Evolutionary conservation across 1,140 invertebrate genomes (phyloP).

Genomic region (Penaeus vannamei): DNA sequence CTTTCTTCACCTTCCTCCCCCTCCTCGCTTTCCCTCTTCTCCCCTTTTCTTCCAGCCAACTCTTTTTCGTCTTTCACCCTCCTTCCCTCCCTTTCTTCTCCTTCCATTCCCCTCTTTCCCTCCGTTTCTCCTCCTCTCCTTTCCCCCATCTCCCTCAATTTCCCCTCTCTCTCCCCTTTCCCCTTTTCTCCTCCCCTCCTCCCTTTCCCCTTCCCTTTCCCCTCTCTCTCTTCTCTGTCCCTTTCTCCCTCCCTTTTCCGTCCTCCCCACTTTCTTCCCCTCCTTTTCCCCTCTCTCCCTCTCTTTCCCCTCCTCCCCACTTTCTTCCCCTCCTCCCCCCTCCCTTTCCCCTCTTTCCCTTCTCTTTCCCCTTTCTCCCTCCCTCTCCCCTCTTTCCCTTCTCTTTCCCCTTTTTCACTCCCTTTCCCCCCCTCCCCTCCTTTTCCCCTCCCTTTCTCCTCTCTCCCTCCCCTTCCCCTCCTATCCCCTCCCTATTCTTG

Average conservation of each 20-base stretch:
- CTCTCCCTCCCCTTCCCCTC: not conserved
- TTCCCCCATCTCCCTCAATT: not conserved
- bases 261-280: not conserved
- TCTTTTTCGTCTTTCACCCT: too few species aligned
- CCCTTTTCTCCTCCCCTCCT: not conserved
- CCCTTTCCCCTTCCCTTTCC: not conserved
- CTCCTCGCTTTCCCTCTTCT: too few species aligned
- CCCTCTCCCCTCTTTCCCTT: not conserved
- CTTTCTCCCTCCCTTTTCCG: not conserved
- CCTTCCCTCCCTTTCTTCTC: not conserved
- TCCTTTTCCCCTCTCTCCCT: too few species aligned
- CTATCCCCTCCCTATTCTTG: not conserved
- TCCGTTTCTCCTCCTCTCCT: not conserved
- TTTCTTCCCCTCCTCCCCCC: not conserved
- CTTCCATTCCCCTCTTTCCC: too few species aligned
- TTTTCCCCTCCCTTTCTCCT: not conserved
- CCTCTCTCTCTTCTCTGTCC: not conserved
- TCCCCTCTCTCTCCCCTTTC: not conserved
- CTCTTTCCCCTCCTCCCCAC: not conserved
- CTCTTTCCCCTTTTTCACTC: not conserved
- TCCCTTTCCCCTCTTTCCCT: not conserved
- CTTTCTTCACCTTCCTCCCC: too few species aligned
- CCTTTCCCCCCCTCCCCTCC: not conserved
- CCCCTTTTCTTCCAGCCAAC: too few species aligned
- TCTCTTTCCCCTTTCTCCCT: not conserved